These are phyloP conservation scores for Todiramphus saurophagus DNA, from an alignment of 2,113 vertebrate genomes.

Conservation along the genomic window DNA sequence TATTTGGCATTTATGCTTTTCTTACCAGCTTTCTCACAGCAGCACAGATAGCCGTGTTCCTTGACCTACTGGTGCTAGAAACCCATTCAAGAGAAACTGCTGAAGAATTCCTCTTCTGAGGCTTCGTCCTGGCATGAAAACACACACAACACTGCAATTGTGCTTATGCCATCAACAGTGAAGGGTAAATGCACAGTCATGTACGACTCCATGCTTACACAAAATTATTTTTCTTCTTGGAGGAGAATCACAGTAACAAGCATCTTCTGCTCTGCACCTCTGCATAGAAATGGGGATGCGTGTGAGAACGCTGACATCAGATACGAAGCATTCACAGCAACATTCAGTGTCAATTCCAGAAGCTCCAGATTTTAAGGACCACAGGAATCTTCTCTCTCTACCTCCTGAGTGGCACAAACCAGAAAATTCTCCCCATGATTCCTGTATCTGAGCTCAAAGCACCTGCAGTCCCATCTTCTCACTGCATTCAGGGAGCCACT, in stretches of 20 bases:
- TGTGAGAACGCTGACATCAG: not conserved
- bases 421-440: not conserved
- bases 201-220: not conserved
- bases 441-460: not conserved
- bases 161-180: not conserved
- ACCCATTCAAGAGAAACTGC: not conserved
- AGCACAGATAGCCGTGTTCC: not conserved
- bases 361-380: not conserved
- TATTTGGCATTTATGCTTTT: not conserved
- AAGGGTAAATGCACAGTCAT: not conserved
- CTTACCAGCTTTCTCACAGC: not conserved
- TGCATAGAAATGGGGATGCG: accelerated
- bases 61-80: not conserved
- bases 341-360: not conserved
- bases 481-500: accelerated
- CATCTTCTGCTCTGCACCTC: not conserved
- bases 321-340: not conserved
- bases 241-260: not conserved
- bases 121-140: not conserved
- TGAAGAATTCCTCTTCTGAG: not conserved
- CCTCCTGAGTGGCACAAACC: not conserved
- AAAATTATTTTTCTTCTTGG: not conserved
- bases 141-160: not conserved
- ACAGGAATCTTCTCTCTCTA: not conserved
- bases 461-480: not conserved